phyloP scores from a whole-genome alignment of 2,113 vertebrate genomes.

The Piprites chloris region DNA sequence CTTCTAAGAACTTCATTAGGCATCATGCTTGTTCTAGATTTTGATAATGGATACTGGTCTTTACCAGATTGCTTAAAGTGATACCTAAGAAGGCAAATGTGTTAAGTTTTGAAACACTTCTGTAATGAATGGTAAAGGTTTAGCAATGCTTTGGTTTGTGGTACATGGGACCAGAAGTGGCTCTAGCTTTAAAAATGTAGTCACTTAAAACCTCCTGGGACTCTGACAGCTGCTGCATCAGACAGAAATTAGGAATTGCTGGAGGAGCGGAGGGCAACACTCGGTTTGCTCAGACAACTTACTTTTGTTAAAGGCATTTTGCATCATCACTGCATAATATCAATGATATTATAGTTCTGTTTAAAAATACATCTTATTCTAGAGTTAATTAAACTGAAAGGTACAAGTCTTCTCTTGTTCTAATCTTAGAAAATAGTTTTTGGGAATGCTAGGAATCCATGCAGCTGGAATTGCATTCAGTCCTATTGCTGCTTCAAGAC shows the following conservation, averaged over 20 bases:
- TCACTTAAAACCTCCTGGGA: not conserved
- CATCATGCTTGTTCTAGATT: not conserved
- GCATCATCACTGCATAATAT: not conserved
- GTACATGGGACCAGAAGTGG: not conserved
- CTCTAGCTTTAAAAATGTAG: not conserved
- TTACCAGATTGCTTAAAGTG: not conserved
- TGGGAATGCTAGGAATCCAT: not conserved
- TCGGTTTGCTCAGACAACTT: not conserved
- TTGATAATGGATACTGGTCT: not conserved
- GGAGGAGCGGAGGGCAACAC: not conserved
- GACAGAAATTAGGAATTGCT: not conserved
- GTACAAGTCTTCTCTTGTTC: not conserved
- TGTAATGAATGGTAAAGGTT: not conserved
- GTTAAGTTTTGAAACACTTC: not conserved
- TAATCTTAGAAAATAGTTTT: not conserved
- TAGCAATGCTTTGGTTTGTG: not conserved
- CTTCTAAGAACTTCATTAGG: not conserved
- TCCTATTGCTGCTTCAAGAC: not conserved
- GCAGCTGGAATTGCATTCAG: not conserved
- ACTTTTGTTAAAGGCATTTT: not conserved
- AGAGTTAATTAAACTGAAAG: not conserved
- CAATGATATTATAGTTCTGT: not conserved
- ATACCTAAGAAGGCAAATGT: not conserved
- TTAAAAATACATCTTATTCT: not conserved
- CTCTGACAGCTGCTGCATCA: not conserved